Evolutionary conservation across 2,888 invertebrate species (phyloP).

Genomic region (Apamea anceps): DNA sequence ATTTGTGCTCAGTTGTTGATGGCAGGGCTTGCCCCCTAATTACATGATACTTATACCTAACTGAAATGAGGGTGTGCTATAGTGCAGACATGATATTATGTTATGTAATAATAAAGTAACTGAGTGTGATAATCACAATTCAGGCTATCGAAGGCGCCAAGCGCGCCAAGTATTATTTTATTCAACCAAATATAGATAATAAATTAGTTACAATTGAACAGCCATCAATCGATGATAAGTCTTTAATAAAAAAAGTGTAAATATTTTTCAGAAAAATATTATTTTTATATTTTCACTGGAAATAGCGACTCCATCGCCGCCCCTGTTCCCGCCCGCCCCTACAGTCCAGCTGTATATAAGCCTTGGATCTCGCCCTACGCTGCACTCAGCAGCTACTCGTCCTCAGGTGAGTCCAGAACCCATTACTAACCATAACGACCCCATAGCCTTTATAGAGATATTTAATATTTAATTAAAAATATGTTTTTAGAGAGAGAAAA

Average conservation of each 20-base stretch:
- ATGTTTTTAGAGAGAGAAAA: not conserved
- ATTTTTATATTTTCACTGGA: not conserved
- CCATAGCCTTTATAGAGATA: not conserved
- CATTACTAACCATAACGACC: not conserved
- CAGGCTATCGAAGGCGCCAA: not conserved
- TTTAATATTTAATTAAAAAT: conserved; percentile 5
- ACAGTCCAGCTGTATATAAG: conserved; percentile 55
- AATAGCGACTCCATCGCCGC: conserved; percentile 19
- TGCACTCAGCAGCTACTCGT: conserved; percentile 55
- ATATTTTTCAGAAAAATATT: not conserved
- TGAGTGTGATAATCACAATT: not conserved
- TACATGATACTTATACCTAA: not conserved
- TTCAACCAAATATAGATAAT: not conserved
- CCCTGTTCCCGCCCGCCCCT: conserved; percentile 60
- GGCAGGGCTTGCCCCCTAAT: not conserved
- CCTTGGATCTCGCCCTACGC: conserved; percentile 22
- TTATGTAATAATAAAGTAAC: not conserved
- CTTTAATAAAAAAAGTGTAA: not conserved
- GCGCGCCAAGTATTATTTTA: not conserved
- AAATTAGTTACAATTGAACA: not conserved
- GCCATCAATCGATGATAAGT: not conserved
- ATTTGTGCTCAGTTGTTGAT: not conserved
- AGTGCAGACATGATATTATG: not conserved
- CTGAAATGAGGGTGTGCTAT: no score
- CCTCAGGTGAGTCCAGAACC: conserved; percentile 52